phyloP scores from a whole-genome alignment of 2,113 vertebrate species.

The Irena cyanogastra region DNA sequence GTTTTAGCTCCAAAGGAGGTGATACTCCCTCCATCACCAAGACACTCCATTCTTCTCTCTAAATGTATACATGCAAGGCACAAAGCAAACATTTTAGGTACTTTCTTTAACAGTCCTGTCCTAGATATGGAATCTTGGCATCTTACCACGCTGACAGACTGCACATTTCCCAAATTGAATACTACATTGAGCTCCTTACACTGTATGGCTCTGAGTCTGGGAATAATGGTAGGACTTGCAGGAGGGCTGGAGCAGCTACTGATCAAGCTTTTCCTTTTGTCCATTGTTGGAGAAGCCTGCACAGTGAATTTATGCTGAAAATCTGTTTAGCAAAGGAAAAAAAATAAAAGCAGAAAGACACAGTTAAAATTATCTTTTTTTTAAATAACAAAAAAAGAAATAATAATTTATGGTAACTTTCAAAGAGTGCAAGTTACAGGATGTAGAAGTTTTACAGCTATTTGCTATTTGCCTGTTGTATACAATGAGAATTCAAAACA shows the following conservation, averaged over 20 bases:
- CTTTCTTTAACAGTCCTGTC: neutral
- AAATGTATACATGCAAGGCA: neutral
- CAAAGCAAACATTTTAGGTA: neutral
- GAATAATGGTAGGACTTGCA: slow-evolving; percentile 89
- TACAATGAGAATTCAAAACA: neutral
- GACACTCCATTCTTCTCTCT: neutral
- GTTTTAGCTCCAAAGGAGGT: neutral
- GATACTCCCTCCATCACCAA: neutral
- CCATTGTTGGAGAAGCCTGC: slow-evolving; percentile 93
- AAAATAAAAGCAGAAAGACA: neutral
- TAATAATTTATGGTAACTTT: neutral
- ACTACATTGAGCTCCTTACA: slow-evolving; percentile 75
- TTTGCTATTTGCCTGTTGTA: neutral
- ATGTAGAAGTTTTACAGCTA: neutral
- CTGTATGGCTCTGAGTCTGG: slow-evolving; percentile 93
- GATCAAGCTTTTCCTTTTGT: slow-evolving; percentile 89
- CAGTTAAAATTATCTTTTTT: neutral
- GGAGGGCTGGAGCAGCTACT: slow-evolving; percentile 88
- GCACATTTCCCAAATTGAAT: slow-evolving; percentile 35
- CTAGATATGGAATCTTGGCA: neutral
- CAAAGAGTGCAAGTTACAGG: accelerated
- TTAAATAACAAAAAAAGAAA: neutral
- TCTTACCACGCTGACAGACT: slow-evolving; percentile 10
- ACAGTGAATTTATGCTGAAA: slow-evolving; percentile 99
- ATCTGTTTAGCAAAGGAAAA: slow-evolving; percentile 72